Conservation (phyloP, 2,113 vertebrate genomes). For the Glaucidium brasilianum region DNA sequence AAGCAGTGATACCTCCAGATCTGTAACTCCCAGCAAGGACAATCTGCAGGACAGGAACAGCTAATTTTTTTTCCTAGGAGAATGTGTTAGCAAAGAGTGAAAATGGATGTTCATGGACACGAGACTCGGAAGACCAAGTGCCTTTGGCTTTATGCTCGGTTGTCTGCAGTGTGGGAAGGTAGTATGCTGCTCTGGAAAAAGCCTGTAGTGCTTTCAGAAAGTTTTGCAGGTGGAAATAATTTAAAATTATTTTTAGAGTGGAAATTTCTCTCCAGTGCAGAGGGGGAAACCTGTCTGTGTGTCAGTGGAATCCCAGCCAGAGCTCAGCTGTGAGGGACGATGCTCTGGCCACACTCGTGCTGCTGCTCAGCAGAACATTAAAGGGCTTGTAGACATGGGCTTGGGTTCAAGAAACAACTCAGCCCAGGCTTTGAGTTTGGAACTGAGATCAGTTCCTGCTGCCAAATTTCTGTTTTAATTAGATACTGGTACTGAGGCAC, state of each 20-base stretch:
- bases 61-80: background rate
- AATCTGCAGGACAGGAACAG: background rate
- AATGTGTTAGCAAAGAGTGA: background rate
- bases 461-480: background rate
- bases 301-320: accelerated
- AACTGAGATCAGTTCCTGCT: background rate
- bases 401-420: accelerated
- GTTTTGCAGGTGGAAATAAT: background rate
- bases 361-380: background rate
- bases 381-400: background rate
- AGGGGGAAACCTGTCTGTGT: background rate
- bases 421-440: background rate
- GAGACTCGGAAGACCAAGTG: accelerated
- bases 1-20: background rate
- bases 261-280: background rate
- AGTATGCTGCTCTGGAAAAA: background rate
- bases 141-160: background rate
- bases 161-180: background rate
- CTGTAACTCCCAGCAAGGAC: background rate
- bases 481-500: background rate
- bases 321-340: background rate
- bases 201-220: background rate
- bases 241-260: background rate
- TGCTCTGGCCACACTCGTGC: accelerated
- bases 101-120: background rate